Conservation (phyloP, 2,113 vertebrate genomes). For the Coryphaenoides rupestris region DNA sequence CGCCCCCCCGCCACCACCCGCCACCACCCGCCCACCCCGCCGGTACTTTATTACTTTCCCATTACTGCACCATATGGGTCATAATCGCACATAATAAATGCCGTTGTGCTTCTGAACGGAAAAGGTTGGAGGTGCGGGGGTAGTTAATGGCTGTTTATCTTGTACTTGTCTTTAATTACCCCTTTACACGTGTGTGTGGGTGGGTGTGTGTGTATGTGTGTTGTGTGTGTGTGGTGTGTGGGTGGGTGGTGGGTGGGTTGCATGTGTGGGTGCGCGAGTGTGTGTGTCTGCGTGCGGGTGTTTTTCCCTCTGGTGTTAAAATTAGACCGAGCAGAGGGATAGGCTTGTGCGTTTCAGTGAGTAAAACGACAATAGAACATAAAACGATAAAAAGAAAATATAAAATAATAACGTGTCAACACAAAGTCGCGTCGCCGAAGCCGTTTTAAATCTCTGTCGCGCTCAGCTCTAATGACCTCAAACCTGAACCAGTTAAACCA, state of each 20-base stretch:
- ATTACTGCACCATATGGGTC: conserved; percentile 41
- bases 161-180: conserved; percentile 52
- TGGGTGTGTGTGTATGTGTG: conserved; percentile 1
- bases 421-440: too few relatives aligned
- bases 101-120: not conserved
- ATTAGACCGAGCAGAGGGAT: too few relatives aligned
- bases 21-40: not conserved
- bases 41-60: conserved; percentile 24
- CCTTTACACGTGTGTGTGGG: conserved; percentile 3
- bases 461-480: too few relatives aligned
- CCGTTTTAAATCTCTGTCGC: too few relatives aligned
- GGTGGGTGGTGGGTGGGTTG: not conserved
- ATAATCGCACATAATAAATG: conserved; percentile 42
- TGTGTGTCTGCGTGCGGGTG: not conserved
- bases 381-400: too few relatives aligned
- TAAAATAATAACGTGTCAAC: too few relatives aligned
- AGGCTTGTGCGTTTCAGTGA: too few relatives aligned
- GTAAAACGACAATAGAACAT: too few relatives aligned
- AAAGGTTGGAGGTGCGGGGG: conserved; percentile 6
- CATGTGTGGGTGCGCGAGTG: not conserved
- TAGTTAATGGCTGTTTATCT: conserved; percentile 40
- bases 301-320: not conserved
- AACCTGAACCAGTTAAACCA: too few relatives aligned
- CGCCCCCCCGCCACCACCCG: too few relatives aligned
- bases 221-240: not conserved